Conservation (phyloP, 2,113 vertebrate species). For the Piaya cayana region DNA sequence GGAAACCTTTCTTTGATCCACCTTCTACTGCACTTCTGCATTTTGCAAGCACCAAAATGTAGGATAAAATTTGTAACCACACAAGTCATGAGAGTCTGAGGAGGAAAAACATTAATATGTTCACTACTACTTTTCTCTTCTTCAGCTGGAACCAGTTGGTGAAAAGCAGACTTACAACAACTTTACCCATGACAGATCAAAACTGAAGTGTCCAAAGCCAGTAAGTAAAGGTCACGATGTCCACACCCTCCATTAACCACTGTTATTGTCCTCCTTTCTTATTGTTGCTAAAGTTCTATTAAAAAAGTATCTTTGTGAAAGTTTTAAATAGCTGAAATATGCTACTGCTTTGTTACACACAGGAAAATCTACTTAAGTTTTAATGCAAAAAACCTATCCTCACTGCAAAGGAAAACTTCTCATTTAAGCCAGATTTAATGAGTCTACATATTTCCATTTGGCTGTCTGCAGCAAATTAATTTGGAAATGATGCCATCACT, state of each 20-base stretch:
- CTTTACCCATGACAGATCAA: conserved; percentile 81
- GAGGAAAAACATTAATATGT: background rate
- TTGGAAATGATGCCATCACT: background rate
- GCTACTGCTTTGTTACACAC: background rate
- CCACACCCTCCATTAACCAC: background rate
- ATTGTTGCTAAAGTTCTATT: background rate
- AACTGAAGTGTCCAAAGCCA: conserved; percentile 84
- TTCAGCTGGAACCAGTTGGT: conserved; percentile 88
- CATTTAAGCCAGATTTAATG: background rate
- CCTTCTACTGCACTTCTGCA: background rate
- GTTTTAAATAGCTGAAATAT: background rate
- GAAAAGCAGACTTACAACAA: conserved; percentile 85
- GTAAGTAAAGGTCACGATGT: conserved; percentile 75
- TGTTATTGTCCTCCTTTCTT: background rate
- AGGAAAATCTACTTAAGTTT: background rate
- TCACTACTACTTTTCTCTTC: conserved; percentile 26
- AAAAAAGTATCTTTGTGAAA: background rate
- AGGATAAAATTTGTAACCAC: background rate
- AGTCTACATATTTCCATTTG: background rate
- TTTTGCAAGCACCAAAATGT: background rate
- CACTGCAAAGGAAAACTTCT: background rate
- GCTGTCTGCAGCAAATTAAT: background rate
- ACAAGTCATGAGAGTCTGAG: background rate
- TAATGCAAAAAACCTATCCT: background rate
- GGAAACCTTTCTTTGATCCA: background rate